Conservation (phyloP, 2,888 invertebrate species). For the Pocota personata region DNA sequence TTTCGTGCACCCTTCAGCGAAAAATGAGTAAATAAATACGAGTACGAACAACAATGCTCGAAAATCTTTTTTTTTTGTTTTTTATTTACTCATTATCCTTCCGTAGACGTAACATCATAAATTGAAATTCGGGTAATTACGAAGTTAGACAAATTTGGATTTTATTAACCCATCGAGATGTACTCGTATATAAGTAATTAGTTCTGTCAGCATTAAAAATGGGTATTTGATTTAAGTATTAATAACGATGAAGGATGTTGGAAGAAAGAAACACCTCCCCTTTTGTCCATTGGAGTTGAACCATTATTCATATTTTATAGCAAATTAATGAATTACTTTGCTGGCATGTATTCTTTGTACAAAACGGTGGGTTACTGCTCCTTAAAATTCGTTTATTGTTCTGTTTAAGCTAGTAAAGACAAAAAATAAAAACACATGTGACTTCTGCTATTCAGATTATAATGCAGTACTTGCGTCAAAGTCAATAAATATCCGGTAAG, state of each 20-base stretch:
- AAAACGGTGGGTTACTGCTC: neutral
- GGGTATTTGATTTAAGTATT: neutral
- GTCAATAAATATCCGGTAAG: constrained; percentile 2
- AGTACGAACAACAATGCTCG: neutral
- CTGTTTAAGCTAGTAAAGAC: neutral
- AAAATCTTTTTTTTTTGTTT: neutral
- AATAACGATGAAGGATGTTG: neutral
- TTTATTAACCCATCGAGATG: constrained; percentile 28
- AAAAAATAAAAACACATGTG: neutral
- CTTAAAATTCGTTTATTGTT: neutral
- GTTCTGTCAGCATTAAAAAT: neutral
- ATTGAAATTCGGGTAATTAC: constrained; percentile 19
- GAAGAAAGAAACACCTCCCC: neutral
- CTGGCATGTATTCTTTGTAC: neutral
- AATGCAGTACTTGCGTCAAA: neutral
- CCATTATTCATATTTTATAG: constrained; percentile 2
- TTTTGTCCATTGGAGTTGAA: neutral
- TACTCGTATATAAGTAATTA: no score
- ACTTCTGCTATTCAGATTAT: neutral
- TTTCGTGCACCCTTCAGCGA: neutral
- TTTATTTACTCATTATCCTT: neutral
- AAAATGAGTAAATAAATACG: no score
- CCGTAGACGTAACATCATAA: constrained; percentile 3
- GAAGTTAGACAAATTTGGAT: constrained; percentile 34
- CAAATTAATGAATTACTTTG: neutral